Evolutionary conservation across 2,797 vertebrate genomes (phyloP).

Genomic region (Chiroxiphia lanceolata): DNA sequence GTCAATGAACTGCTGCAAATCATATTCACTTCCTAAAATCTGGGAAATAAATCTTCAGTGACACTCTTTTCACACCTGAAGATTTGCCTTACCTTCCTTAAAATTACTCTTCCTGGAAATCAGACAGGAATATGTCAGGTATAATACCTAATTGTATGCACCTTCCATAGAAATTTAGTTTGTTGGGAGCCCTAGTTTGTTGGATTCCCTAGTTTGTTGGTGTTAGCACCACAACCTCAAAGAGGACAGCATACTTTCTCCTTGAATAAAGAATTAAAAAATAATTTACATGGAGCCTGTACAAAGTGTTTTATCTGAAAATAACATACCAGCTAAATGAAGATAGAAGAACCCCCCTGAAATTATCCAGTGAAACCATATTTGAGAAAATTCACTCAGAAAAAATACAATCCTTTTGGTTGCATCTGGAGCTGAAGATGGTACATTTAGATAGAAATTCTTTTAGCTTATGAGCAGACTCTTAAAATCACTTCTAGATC

Average conservation of each 20-base stretch:
- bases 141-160: not conserved
- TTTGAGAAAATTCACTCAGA: not conserved
- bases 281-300: not conserved
- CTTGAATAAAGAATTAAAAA: not conserved
- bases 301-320: not conserved
- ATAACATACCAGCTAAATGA: not conserved
- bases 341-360: not conserved
- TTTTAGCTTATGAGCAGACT: not conserved
- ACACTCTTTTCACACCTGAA: not conserved
- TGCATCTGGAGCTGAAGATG: not conserved
- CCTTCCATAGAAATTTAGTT: not conserved
- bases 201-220: not conserved
- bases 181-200: not conserved
- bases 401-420: not conserved
- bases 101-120: not conserved
- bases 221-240: not conserved
- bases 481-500: conserved; percentile 4
- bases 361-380: not conserved
- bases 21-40: not conserved
- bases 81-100: not conserved
- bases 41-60: not conserved
- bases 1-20: not conserved
- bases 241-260: not conserved
- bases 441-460: not conserved
- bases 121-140: not conserved